Base-by-base conservation (phyloP, 2,797 vertebrate genomes). In the Onychomys arenicola region DNA sequence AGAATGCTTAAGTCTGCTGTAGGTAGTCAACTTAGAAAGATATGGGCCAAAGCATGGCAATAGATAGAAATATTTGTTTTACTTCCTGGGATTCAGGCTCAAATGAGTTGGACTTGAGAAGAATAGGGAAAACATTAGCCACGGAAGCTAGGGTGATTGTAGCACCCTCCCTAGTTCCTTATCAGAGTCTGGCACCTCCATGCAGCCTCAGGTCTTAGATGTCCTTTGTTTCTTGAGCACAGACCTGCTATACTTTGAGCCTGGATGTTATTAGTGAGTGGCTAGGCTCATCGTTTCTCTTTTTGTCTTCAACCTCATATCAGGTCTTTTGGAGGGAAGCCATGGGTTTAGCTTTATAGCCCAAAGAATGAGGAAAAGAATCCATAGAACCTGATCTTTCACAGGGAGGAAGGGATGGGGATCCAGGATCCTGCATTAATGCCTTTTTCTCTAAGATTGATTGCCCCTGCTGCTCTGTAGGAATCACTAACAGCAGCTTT, bases 301-400 rank as follows among this genome's bases (percentile, higher is more conserved):
- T 81, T 84, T 90, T 90, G 95, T 97, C 95, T 98, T 49, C 7
- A 3, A 77, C 78, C 88, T 95, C 34, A 19, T 40, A 57, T 61
- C 94, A n/a, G 90, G 3, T 89, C 94, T 73, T 97, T 98, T 98
- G 97, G 93, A 93, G 61, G 87, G 91, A 90, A 97, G 84, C 94
- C 89, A 67, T 71, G 59, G 93, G 93, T 95, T 91, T 97, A 87
- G 67, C 94, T 96, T 97, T 96, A 87, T 96, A 78, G 86, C 93
- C 95, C 85, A 88, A 59, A 97, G 92, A 49, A 82, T 84, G 95
- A 61, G 81, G 94, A 97, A 25, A 32, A 21, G 71, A 93, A 83
- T 89, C 91, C 92, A 95, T 98, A 97, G 97, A 98, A 96, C 92
- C 0, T 3, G 25, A 52, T 94, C 95, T 97, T 97, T 97, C 94